Percentiles rank a stretch among this genome's conserved stretches.
Conservation (phyloP, 2,113 vertebrate species). For the Labeo rohita region DNA sequence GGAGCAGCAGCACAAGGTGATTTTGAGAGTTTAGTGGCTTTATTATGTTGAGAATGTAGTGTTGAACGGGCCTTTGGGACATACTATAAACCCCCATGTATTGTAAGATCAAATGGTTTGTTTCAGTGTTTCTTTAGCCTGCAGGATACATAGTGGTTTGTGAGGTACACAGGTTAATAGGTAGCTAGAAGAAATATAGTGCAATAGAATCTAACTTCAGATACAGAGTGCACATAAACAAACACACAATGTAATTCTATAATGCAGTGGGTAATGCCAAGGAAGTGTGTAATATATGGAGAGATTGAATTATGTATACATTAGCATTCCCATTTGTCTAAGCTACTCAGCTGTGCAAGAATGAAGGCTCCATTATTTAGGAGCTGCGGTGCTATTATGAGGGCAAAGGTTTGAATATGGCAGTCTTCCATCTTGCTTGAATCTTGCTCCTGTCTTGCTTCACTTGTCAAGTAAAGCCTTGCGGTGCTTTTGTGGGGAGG, state of each 20-base stretch:
- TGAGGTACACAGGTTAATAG: neutral
- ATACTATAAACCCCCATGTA: slow-evolving; percentile 15
- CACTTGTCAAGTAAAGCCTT: neutral
- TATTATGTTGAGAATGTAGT: neutral
- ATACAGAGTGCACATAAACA: neutral
- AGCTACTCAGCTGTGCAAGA: neutral
- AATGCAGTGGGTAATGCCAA: neutral
- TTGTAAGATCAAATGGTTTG: slow-evolving; percentile 16
- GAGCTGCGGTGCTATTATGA: neutral
- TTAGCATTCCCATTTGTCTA: neutral
- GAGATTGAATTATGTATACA: neutral
- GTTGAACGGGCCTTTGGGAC: neutral
- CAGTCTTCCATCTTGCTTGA: neutral
- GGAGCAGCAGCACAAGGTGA: slow-evolving; percentile 3
- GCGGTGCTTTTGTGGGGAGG: neutral
- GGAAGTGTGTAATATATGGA: neutral
- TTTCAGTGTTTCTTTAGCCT: slow-evolving; percentile 14
- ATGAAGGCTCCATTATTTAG: neutral
- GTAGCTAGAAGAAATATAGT: neutral
- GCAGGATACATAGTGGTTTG: slow-evolving; percentile 7
- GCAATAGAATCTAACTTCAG: neutral
- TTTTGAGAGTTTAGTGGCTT: slow-evolving; percentile 10
- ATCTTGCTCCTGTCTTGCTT: neutral
- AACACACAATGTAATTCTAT: neutral
- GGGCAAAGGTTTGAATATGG: neutral